Evolutionary conservation across 2,113 vertebrate species (phyloP).

Genomic region (Corvus moneduloides): DNA sequence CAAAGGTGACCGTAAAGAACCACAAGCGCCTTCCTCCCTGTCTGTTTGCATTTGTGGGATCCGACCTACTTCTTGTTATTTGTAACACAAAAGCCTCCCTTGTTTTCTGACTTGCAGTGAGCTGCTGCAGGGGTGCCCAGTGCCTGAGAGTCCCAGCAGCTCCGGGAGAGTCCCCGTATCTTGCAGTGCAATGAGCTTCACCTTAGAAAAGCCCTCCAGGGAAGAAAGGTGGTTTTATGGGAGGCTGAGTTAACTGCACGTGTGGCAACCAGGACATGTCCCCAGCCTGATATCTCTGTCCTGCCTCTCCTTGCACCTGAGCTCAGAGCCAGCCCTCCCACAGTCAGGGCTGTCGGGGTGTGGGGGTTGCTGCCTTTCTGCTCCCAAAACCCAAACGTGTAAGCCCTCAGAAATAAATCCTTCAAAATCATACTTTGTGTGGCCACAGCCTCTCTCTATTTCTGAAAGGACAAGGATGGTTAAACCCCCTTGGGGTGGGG

Average conservation of each 20-base stretch:
- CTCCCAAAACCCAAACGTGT: neutral
- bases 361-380: neutral
- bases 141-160: neutral
- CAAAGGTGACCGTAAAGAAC: neutral
- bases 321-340: neutral
- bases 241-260: neutral
- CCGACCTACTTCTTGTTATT: slow-evolving; percentile 47
- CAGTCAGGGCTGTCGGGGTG: neutral
- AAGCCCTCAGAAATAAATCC: neutral
- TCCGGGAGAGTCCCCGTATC: neutral
- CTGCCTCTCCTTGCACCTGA: rapidly evolving
- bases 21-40: neutral
- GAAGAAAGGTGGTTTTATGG: neutral
- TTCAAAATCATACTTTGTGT: neutral
- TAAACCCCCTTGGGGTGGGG: neutral
- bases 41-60: slow-evolving; percentile 49
- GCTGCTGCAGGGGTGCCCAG: neutral
- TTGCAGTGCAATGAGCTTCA: neutral
- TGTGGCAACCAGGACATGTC: rapidly evolving
- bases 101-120: neutral
- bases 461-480: neutral
- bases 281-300: neutral
- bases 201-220: neutral
- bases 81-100: neutral
- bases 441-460: neutral